Conservation (phyloP, 2,797 vertebrate species). For the Sciaenops ocellatus region DNA sequence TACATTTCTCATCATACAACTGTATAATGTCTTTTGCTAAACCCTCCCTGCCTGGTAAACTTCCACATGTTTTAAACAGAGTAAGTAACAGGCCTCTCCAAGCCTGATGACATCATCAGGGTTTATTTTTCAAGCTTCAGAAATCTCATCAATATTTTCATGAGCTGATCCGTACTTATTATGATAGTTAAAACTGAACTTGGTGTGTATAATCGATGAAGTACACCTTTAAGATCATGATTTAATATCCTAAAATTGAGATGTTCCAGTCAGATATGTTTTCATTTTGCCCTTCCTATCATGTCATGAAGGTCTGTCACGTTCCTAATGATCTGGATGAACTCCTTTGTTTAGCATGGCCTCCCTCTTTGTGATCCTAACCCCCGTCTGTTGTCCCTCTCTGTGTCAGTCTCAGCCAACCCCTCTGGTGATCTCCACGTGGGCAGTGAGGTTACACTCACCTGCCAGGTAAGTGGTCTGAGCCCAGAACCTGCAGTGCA, state of each 20-base stretch:
- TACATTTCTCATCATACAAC: neutral
- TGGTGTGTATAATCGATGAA: neutral
- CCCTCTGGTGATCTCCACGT: neutral
- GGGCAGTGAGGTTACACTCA: neutral
- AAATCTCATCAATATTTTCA: neutral
- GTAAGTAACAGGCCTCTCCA: neutral
- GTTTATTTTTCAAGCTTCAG: neutral
- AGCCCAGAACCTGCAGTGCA: rapidly evolving
- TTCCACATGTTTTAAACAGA: neutral
- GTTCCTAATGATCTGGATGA: neutral
- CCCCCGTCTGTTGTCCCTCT: neutral
- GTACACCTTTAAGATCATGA: neutral
- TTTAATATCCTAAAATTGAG: neutral
- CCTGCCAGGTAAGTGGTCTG: conserved; percentile 36
- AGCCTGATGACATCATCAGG: neutral
- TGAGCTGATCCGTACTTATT: neutral
- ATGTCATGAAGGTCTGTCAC: neutral
- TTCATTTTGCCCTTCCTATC: neutral
- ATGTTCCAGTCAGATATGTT: neutral
- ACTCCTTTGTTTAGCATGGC: neutral
- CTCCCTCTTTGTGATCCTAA: neutral
- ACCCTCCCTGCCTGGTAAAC: neutral
- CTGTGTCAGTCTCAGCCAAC: neutral
- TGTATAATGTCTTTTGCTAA: neutral
- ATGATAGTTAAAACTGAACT: neutral